phyloP scores from a whole-genome alignment of 2,888 invertebrate species.

The Coleophora deauratella region DNA sequence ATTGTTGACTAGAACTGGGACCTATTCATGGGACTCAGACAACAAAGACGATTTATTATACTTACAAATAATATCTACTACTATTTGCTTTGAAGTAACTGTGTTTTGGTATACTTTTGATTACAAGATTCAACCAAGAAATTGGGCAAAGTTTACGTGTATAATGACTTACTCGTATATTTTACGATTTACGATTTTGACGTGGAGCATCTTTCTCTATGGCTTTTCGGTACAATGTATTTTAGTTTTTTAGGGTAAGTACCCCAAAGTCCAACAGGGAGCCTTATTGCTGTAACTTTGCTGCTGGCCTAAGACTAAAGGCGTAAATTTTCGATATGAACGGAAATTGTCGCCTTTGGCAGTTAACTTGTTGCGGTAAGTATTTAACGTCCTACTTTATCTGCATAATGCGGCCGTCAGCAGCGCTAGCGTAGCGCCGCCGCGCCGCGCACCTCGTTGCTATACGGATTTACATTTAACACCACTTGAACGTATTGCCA shows the following conservation, averaged over 20 bases:
- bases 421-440: constrained; percentile 28
- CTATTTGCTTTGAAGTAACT: background rate
- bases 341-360: constrained; percentile 28
- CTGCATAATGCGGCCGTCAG: constrained; percentile 64
- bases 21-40: constrained; percentile 7
- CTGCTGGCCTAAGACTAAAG: too few relatives aligned
- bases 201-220: too few relatives aligned
- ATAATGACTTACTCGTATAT: constrained; percentile 6
- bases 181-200: too few relatives aligned
- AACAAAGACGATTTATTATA: constrained; percentile 5
- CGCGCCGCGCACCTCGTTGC: constrained; percentile 46
- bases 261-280: too few relatives aligned
- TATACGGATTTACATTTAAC: constrained; percentile 60
- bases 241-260: too few relatives aligned
- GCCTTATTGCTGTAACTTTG: too few relatives aligned
- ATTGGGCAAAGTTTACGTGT: too few relatives aligned
- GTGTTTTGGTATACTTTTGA: background rate
- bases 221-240: too few relatives aligned
- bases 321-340: too few relatives aligned
- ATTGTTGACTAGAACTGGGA: constrained; percentile 19
- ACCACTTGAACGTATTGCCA: constrained; percentile 39
- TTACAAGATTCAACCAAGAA: background rate
- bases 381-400: constrained; percentile 59
- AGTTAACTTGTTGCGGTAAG: constrained; percentile 70
- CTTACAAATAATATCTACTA: background rate